Evolutionary conservation across 1,140 invertebrate species (phyloP).

Genomic region (Danaus plexippus): DNA sequence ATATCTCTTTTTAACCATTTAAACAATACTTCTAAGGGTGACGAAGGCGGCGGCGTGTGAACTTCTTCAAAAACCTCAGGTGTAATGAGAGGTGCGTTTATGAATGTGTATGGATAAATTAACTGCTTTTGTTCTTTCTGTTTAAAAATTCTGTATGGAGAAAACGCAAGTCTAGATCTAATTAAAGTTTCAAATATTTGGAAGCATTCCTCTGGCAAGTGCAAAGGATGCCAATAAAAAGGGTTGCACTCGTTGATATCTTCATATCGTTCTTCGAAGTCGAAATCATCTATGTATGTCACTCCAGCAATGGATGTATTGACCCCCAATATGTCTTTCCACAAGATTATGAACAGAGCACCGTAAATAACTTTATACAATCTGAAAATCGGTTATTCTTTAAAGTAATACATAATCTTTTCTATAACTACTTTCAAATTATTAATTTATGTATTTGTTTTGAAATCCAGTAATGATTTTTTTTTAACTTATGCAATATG

Average conservation of each 20-base stretch:
- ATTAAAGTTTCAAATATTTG: constrained; percentile 43
- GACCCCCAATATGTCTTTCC: neutral
- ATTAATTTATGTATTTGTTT: no score
- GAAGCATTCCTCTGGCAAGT: constrained; percentile 45
- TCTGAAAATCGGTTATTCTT: no score
- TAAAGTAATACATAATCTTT: no score
- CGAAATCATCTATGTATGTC: constrained; percentile 55
- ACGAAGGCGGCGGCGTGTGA: neutral
- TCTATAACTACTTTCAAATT: no score
- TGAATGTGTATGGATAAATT: constrained; percentile 4
- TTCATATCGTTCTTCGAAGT: constrained; percentile 47
- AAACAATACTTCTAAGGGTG: constrained; percentile 30
- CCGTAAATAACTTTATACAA: neutral
- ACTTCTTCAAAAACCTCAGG: neutral
- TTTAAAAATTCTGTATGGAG: constrained; percentile 28
- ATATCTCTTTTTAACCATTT: constrained; percentile 38
- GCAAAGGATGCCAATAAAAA: constrained; percentile 52
- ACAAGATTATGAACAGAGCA: neutral
- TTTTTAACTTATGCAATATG: no score
- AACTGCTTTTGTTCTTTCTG: constrained; percentile 12
- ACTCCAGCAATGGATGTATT: constrained; percentile 43
- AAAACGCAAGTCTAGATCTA: constrained; percentile 20
- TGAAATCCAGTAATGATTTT: no score
- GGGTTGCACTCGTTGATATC: constrained; percentile 53
- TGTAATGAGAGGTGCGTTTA: neutral